phyloP scores from a whole-genome alignment of 2,797 vertebrate genomes.

The Euthynnus affinis region DNA sequence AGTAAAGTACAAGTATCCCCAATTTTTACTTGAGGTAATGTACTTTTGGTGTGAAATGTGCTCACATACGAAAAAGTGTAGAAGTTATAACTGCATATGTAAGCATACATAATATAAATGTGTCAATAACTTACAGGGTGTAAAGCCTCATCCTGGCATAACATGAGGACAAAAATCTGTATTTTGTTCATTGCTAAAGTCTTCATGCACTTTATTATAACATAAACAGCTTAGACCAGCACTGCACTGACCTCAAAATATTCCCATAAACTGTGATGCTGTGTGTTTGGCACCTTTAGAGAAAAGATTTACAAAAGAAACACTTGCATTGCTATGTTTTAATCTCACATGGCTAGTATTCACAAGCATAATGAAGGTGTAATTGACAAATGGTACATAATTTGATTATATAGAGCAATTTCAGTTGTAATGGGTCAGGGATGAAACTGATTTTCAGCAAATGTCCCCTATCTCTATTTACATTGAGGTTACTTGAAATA shows the following conservation, averaged over 20 bases:
- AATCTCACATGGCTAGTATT: conserved; percentile 57
- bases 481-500: conserved; percentile 44
- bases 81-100: no score
- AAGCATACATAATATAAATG: not conserved
- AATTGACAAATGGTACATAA: conserved; percentile 38
- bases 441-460: conserved; percentile 24
- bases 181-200: not conserved
- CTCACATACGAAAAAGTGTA: no score
- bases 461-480: conserved; percentile 57
- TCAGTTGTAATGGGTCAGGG: conserved; percentile 21
- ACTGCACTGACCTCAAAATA: no score
- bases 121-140: not conserved
- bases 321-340: conserved; percentile 53
- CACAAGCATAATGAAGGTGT: conserved; percentile 46
- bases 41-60: no score
- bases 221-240: not conserved
- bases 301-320: conserved; percentile 26
- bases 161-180: not conserved
- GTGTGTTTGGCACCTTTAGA: not conserved
- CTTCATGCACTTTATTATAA: not conserved
- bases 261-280: not conserved
- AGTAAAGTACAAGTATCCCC: no score
- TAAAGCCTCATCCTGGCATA: not conserved
- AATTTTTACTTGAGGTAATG: no score
- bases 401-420: conserved; percentile 25